Evolutionary conservation across 2,888 invertebrate species (phyloP), one percentile per base, ranked within the genome.

Genomic region (Nephrotoma flavescens): DNA sequence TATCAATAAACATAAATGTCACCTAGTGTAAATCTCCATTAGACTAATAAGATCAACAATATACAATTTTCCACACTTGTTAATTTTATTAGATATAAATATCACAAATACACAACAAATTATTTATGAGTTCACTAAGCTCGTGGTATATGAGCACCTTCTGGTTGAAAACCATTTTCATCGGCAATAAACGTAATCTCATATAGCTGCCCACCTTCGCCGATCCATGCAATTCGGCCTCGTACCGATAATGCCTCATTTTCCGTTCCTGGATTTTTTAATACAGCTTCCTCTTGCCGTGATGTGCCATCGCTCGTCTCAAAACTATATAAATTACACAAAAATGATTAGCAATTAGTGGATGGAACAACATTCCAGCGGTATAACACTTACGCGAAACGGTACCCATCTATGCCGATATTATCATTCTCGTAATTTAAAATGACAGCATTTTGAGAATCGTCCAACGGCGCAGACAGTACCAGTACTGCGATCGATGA

Each of bases 251-350:
- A 92, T 15, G 94, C 93, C 89, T 94, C 93, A 87, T 94, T 93
- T 57, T 95, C 94, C 1, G 93, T 93, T n/a, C 95, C 94, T 0
- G 93, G 92, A 90, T 95, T 94, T 88, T 92, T 91, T 57, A 95
- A 90, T 83, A 92, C 92, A 0, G 93, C 95, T 89, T 94, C 92
- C 89, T 95, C 95, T 87, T 93, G 92, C 9, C 94, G 92, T 4
- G 93, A 93, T 5, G 93, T 93, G 42, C 95, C 95, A 88, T 95
- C 94, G 89, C 94, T 95, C 3, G 95, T 93, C 89, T 94, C 94
- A 88, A 93, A 95, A 42, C 95, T 93, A 19, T 93, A 19, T 57
- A 91, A 87, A 89, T 88, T 87, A 86, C 31, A 19, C 41, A 2
- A 83, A 83, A 83, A 4, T 44, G 11, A 44, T 44, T 44, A 6